phyloP scores from a whole-genome alignment of 2,888 invertebrate species.

The Drosophila hawaiiensis region DNA sequence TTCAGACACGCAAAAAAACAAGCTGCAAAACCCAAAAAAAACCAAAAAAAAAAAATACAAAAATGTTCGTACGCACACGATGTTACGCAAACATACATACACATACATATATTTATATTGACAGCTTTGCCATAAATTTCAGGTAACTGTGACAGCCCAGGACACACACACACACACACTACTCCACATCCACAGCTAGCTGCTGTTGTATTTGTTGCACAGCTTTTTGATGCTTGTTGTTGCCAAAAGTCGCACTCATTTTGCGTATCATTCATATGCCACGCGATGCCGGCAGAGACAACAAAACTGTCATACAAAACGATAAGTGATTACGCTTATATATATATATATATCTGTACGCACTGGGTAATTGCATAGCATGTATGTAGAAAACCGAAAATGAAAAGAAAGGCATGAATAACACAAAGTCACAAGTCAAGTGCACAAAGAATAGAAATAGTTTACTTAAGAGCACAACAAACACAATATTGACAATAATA shows the following conservation, averaged over 20 bases:
- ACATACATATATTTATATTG: slow-evolving; percentile 51
- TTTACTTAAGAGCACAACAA: background rate
- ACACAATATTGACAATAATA: background rate
- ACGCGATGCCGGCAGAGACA: slow-evolving; percentile 26
- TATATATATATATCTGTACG: slow-evolving; percentile 6
- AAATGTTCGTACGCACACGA: slow-evolving; percentile 22
- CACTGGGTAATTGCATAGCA: background rate
- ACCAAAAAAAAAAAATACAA: slow-evolving; percentile 9
- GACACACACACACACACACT: slow-evolving; percentile 14
- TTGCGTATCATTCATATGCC: slow-evolving; percentile 65
- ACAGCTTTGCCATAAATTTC: slow-evolving; percentile 72
- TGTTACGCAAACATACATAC: slow-evolving; percentile 7
- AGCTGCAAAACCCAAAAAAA: slow-evolving; percentile 1
- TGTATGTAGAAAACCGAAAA: background rate
- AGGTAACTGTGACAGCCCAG: slow-evolving; percentile 55
- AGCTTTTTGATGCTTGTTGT: slow-evolving; percentile 19
- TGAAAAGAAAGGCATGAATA: background rate
- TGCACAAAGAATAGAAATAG: background rate
- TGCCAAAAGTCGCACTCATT: slow-evolving; percentile 48
- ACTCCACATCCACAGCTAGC: background rate
- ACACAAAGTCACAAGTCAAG: background rate
- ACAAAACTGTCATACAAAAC: slow-evolving; percentile 14
- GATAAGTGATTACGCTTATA: slow-evolving; percentile 41
- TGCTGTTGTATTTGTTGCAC: background rate
- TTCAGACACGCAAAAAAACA: slow-evolving; percentile 52